These are phyloP conservation scores for Dolichotis patagonum DNA, from an alignment of 2,113 vertebrate genomes.

Conservation along the genomic window DNA sequence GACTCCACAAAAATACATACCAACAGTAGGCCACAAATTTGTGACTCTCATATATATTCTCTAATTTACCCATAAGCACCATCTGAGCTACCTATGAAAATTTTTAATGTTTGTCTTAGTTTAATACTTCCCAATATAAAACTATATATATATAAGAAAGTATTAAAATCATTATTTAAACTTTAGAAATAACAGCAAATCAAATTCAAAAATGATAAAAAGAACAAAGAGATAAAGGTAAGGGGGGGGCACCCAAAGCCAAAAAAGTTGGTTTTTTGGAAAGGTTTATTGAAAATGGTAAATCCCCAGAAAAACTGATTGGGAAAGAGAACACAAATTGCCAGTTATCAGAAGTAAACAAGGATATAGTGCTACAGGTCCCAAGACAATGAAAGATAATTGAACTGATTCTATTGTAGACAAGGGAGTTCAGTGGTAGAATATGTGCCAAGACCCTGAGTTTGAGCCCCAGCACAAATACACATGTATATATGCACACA, in stretches of 20 bases:
- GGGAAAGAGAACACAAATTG: slow-evolving; percentile 17
- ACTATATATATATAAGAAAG: background rate
- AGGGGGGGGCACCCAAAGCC: background rate
- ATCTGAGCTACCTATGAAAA: background rate
- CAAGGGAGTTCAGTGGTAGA: background rate
- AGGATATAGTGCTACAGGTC: background rate
- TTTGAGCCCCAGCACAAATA: background rate
- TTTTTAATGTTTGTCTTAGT: slow-evolving; percentile 13
- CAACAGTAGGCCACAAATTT: background rate
- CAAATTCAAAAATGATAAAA: background rate
- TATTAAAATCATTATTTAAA: slow-evolving; percentile 27
- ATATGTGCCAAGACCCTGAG: background rate
- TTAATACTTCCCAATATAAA: slow-evolving; percentile 41
- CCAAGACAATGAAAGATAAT: background rate
- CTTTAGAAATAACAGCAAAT: background rate
- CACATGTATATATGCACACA: too few species aligned
- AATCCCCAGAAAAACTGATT: slow-evolving; percentile 28
- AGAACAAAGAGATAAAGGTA: background rate
- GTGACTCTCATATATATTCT: background rate
- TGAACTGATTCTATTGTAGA: background rate
- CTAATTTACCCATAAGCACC: background rate
- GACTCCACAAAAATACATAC: background rate
- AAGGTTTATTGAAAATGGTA: slow-evolving; percentile 2
- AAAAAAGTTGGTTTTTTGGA: background rate
- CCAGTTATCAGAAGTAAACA: slow-evolving; percentile 31